Evolutionary conservation across 2,888 invertebrate genomes (phyloP), one percentile per base, ranked within the genome.

Genomic region (Eulithis testata): DNA sequence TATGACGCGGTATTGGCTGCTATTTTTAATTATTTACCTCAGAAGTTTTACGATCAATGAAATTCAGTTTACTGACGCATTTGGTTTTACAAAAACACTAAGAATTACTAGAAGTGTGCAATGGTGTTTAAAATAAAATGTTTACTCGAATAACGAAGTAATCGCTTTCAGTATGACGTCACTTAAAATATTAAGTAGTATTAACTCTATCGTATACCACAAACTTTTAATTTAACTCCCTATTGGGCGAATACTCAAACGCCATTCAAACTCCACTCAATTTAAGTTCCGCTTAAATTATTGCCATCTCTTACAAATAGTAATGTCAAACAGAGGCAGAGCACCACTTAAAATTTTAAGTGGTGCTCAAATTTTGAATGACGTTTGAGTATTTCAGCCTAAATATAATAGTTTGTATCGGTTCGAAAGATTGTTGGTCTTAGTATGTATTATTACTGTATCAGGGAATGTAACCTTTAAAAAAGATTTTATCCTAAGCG

Each of bases 371-470:
- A n/a, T n/a, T n/a, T n/a, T n/a, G n/a, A n/a, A n/a, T n/a, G n/a
- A n/a, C n/a, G n/a, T n/a, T n/a, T n/a, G n/a, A n/a, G n/a, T n/a
- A n/a, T n/a, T n/a, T n/a, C n/a, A n/a, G n/a, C n/a, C n/a, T n/a
- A n/a, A n/a, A 57, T 62, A 43, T 27, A 36, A 36, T 36, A 49
- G 37, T 37, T 45, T 21, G 50, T 63, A 57, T 27, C 45, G 8
- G 6, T 14, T 56, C 40, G 0, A 45, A 40, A 45, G 12, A 66
- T 61, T 50, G 9, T 62, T 61, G 61, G 54, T 45, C 57, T 54
- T 66, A 66, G 60, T 57, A 58, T 59, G 40, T 65, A 57, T 52
- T 57, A 21, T 21, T 53, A 65, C 37, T 57, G 21, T 51, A 50
- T 52, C 27, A 63, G 43, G 43, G 43, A 62, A 51, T 58, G 49